Evolutionary conservation across 2,113 vertebrate genomes (phyloP), one percentile per base, ranked within the genome.

Genomic region (Apodemus speciosus): DNA sequence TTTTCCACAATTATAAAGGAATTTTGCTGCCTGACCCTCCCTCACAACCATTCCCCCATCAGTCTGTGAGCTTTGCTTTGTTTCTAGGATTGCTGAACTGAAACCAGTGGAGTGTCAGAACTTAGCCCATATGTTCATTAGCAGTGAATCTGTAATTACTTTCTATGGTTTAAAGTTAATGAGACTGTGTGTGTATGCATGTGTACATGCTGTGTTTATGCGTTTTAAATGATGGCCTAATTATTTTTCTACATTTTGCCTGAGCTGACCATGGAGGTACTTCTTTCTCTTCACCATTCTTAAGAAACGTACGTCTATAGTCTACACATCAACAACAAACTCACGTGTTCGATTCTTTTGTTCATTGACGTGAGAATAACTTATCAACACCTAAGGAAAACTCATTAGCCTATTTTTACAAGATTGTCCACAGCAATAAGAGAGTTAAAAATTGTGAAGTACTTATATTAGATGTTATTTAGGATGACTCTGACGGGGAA

Each of bases 121-220:
- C 95, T 95, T 79, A 85, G 0, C 51, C 68, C 81, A 96, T 94
- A 91, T 97, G 93, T 96, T 92, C 89, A 97, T 95, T 93, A 98
- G 95, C 87, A 96, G 53, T 89, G 97, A 97, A 96, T 96, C 91
- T 91, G 91, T 96, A 95, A 97, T 97, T 97, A 96, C 95, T 94
- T 97, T 96, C 96, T 92, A 95, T 30, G 85, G 27, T 83, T 97
- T 96, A 89, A 91, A 96, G 95, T 79, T 93, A 97, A 96, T 72
- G 88, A 94, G 83, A 96, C n/a, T 0, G 0, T 88, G 94, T 2
- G 35, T 58, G 89, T 94, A 53, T 95, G 32, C 94, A 46, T 85
- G 84, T 92, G 60, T 95, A 25, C 40, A 68, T 2, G 32, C 77
- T 77, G 16, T 86, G 60, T 81, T 92, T 89, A 11, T 83, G 83